A percentile compares a stretch with the other conserved stretches of the same genome.
These are phyloP conservation scores for Apis dorsata DNA, from an alignment of 1,140 invertebrate species.

Conservation along the genomic window DNA sequence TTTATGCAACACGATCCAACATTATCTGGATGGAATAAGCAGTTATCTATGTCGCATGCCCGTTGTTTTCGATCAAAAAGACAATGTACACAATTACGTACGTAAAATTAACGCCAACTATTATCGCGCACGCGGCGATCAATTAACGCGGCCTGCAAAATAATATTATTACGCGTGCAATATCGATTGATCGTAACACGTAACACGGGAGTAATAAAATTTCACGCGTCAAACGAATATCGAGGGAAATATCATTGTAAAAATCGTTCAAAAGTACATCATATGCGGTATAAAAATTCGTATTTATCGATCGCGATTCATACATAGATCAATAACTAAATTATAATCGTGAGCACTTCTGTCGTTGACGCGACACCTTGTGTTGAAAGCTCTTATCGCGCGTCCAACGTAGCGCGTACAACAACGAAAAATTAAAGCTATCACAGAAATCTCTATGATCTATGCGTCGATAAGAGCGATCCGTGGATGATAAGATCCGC, in stretches of 20 bases:
- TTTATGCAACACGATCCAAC: slow-evolving; percentile 10
- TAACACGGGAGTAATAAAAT: background rate
- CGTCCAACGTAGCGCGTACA: slow-evolving; percentile 4
- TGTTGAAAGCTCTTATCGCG: background rate
- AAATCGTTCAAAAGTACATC: background rate
- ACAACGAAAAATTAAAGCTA: slow-evolving; percentile 30
- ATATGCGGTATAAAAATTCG: background rate
- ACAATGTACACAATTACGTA: background rate
- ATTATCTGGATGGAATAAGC: slow-evolving; percentile 4
- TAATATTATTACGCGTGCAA: background rate
- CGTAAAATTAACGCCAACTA: slow-evolving; percentile 13
- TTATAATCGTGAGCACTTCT: background rate
- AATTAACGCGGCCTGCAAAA: background rate
- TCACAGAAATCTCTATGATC: slow-evolving; percentile 44
- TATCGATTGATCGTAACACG: slow-evolving; percentile 1
- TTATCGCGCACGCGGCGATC: background rate
- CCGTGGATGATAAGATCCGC: background rate
- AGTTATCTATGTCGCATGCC: background rate
- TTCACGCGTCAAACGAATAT: background rate
- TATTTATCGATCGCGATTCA: background rate
- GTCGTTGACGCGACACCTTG: background rate
- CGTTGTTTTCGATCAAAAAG: background rate
- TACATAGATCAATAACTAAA: background rate
- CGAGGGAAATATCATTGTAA: background rate
- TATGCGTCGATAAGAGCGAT: background rate